These are phyloP conservation scores for Podarcis cretensis DNA, from an alignment of 2,113 vertebrate species.

Conservation along the genomic window DNA sequence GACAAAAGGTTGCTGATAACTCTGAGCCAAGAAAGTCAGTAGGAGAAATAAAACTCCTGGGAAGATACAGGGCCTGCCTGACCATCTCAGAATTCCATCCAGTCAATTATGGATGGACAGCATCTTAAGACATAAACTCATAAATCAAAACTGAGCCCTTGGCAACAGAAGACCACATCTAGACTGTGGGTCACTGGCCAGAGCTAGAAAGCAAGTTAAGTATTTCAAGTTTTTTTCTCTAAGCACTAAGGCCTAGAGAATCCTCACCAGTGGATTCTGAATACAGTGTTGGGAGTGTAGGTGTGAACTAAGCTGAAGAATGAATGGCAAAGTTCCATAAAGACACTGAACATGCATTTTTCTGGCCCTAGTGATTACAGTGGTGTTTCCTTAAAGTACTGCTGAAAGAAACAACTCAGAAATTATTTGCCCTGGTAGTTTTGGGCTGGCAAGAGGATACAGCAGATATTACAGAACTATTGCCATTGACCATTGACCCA, in stretches of 20 bases:
- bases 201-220: not conserved
- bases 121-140: not conserved
- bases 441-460: not conserved
- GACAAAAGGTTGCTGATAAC: not conserved
- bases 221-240: not conserved
- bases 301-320: not conserved
- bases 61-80: not conserved
- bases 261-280: not conserved
- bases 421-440: not conserved
- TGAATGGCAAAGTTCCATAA: too few species aligned
- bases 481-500: not conserved
- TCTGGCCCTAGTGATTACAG: too few species aligned
- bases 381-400: not conserved
- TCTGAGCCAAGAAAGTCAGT: not conserved
- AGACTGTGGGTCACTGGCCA: not conserved
- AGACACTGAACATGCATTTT: not conserved
- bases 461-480: not conserved
- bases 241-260: not conserved
- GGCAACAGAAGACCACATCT: not conserved
- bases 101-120: not conserved
- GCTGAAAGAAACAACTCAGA: not conserved
- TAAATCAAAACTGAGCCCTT: not conserved
- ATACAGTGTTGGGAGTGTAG: not conserved
- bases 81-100: not conserved
- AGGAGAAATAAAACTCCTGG: not conserved